Percentiles rank a stretch among this genome's conserved stretches.
These are phyloP conservation scores for Climacteris rufus DNA, from an alignment of 2,113 vertebrate genomes.

Conservation along the genomic window DNA sequence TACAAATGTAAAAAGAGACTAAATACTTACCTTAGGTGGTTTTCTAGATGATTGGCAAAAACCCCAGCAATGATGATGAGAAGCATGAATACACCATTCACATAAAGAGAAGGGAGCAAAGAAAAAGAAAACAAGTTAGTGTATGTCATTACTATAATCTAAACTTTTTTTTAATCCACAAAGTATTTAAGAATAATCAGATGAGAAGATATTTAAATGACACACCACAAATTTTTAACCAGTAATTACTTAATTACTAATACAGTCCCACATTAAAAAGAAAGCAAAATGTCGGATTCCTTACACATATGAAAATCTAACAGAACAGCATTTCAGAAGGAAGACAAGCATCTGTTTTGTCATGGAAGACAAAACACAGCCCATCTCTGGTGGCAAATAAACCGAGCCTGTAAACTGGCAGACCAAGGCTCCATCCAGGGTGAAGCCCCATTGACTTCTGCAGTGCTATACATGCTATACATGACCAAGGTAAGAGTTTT, in stretches of 20 bases:
- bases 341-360: not conserved
- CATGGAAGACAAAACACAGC: not conserved
- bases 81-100: constrained; percentile 10
- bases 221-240: not conserved
- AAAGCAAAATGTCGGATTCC: not conserved
- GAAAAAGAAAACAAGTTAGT: constrained; percentile 54
- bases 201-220: not conserved
- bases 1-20: not conserved
- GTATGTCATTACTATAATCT: not conserved
- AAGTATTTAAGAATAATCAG: not conserved
- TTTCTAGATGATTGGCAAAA: constrained; percentile 60
- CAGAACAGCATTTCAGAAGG: not conserved
- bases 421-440: not conserved
- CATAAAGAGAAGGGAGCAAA: constrained; percentile 18
- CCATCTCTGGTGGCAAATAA: not conserved
- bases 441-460: not conserved
- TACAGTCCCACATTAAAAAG: not conserved
- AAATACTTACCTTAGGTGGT: constrained; percentile 73
- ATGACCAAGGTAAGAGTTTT: not conserved
- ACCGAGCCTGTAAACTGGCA: not conserved
- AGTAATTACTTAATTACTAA: not conserved
- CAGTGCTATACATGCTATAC: not conserved
- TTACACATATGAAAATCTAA: not conserved
- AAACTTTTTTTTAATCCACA: not conserved
- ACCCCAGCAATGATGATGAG: constrained; percentile 11